Conservation (phyloP, 2,797 vertebrate species). For the Ciconia nigra region DNA sequence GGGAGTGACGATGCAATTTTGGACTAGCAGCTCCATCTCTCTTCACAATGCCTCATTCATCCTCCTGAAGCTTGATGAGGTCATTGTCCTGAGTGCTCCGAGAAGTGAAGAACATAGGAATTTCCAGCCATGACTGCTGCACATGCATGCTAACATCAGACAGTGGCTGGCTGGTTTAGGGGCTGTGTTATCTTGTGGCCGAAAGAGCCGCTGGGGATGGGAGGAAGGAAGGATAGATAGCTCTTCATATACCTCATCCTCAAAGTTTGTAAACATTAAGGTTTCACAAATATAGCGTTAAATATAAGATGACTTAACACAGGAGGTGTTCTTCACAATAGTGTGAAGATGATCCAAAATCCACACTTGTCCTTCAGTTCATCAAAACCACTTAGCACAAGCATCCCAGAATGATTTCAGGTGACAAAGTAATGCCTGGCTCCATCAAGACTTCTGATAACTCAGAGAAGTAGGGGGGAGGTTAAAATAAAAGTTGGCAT, state of each 20-base stretch:
- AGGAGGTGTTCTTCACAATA: not conserved
- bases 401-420: not conserved
- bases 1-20: not conserved
- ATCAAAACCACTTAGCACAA: not conserved
- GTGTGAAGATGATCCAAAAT: not conserved
- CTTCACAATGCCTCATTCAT: not conserved
- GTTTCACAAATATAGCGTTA: not conserved
- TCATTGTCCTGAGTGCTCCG: not conserved
- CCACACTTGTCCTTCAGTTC: not conserved
- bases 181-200: fast-evolving
- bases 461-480: not conserved
- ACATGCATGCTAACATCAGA: not conserved
- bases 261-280: not conserved
- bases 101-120: not conserved
- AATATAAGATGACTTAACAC: not conserved
- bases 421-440: not conserved
- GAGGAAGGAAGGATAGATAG: not conserved
- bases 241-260: not conserved
- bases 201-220: fast-evolving
- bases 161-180: not conserved
- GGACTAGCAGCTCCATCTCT: not conserved
- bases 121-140: not conserved
- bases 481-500: not conserved
- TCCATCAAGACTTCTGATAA: not conserved
- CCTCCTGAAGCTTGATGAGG: not conserved